Conservation (phyloP, 2,797 vertebrate species). For the Arnoldichthys spilopterus region DNA sequence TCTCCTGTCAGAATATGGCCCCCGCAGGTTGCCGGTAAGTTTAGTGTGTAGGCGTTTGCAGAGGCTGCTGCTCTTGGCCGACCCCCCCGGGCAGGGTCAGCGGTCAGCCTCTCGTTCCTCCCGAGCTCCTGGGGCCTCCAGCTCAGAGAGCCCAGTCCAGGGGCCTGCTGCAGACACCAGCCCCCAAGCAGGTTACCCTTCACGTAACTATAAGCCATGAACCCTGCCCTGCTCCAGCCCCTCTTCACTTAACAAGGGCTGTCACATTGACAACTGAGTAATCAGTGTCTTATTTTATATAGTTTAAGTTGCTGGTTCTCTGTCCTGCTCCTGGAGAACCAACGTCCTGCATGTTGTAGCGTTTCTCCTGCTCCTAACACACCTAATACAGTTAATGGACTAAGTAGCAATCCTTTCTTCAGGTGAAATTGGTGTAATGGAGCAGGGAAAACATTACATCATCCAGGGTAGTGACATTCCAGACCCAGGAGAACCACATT, state of each 20-base stretch:
- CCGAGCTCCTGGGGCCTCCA: conserved; percentile 49
- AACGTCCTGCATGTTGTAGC: too few species aligned
- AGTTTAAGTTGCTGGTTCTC: too few species aligned
- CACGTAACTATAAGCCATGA: conserved; percentile 53
- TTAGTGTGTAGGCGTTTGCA: conserved; percentile 98
- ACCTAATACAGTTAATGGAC: too few species aligned
- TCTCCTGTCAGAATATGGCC: conserved; percentile 86
- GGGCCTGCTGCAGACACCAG: conserved; percentile 78
- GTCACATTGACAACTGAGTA: not conserved
- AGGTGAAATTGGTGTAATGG: too few species aligned
- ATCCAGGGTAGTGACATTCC: too few species aligned
- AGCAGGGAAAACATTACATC: too few species aligned
- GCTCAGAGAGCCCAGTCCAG: conserved; percentile 76
- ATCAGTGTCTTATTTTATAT: not conserved
- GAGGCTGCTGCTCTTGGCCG: conserved; percentile 92
- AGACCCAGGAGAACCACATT: too few species aligned
- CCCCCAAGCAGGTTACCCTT: conserved; percentile 84
- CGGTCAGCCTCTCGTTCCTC: conserved; percentile 71
- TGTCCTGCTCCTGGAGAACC: too few species aligned
- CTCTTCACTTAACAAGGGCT: conserved; percentile 13
- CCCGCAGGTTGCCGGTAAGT: conserved; percentile 91
- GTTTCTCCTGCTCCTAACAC: too few species aligned
- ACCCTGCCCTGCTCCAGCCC: conserved; percentile 33
- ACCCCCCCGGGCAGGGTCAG: conserved; percentile 89
- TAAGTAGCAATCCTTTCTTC: too few species aligned